Conservation (phyloP, 2,797 vertebrate genomes). For the Distichodus sexfasciatus region DNA sequence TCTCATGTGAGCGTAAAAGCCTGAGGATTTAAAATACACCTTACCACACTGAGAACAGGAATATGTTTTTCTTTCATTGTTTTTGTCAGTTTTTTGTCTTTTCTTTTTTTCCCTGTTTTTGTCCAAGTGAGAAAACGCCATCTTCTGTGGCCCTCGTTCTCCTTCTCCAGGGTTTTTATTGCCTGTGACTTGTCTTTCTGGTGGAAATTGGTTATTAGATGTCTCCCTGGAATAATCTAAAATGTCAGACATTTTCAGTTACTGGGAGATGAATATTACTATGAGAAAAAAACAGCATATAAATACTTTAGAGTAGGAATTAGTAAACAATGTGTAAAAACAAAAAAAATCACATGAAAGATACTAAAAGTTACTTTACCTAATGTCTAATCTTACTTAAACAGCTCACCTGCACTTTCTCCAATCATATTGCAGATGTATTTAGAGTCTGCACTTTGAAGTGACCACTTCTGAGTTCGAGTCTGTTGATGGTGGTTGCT, state of each 20-base stretch:
- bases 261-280: too few species aligned
- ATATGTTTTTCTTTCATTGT: not conserved
- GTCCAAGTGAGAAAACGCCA: not conserved
- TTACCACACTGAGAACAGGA: constrained; percentile 1
- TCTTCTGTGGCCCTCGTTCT: too few species aligned
- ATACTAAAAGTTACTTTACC: too few species aligned
- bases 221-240: not conserved
- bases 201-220: not conserved
- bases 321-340: too few species aligned
- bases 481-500: not conserved
- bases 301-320: too few species aligned
- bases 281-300: too few species aligned
- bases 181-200: not conserved
- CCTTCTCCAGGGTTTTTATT: not conserved
- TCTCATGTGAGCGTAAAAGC: not conserved
- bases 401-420: not conserved
- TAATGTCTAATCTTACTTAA: too few species aligned
- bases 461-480: not conserved
- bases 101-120: not conserved
- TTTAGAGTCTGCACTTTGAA: not conserved
- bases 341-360: too few species aligned
- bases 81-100: not conserved
- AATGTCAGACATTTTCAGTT: not conserved
- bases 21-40: not conserved
- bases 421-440: not conserved